Evolutionary conservation across 2,888 invertebrate species (phyloP), one percentile per base, ranked within the genome.

Genomic region (Cosmia trapezina): DNA sequence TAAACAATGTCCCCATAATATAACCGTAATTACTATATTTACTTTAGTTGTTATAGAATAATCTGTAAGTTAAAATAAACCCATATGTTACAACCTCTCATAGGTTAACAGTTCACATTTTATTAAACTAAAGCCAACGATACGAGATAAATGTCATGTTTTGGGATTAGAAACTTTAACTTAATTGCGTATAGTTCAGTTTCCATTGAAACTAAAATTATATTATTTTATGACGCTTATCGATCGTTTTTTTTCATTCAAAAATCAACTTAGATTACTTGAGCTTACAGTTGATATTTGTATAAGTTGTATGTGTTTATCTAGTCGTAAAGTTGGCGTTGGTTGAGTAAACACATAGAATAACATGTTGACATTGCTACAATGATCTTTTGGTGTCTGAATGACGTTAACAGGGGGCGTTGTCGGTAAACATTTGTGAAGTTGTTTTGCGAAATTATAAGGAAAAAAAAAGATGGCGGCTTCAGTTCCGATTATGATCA

Each of bases 311-410:
- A 41, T 41, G 41, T 41, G 8, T 41, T 41, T 41, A 41, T 41
- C 7, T n/a, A n/a, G n/a, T 8, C 41, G 8, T 41, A 41, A 8
- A 0, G 41, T 41, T 41, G 41, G 41, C 41, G 8, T 37, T 37
- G n/a, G n/a, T n/a, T n/a, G n/a, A n/a, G n/a, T n/a, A n/a, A n/a
- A 37, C 6, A 41, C 28, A 51, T 37, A 57, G 11, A 60, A 72
- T 62, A 49, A 49, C 8, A 49, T 63, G 63, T 45, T 51, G 12
- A 17, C 19, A 33, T 8, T 47, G 5, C 8, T 28, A 12, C n/a
- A 33, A 19, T 7, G 28, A 19, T 12, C 2, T 47, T 45, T 62
- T 62, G 45, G 19, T 45, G 28, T 1, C 11, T 12, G 19, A 45
- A 4, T 19, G 61, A 28, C 19, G 7, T 45, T 2, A 22, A 12